Evolutionary conservation across 1,140 invertebrate species (phyloP).

Genomic region (Ceratosolen solmsi): DNA sequence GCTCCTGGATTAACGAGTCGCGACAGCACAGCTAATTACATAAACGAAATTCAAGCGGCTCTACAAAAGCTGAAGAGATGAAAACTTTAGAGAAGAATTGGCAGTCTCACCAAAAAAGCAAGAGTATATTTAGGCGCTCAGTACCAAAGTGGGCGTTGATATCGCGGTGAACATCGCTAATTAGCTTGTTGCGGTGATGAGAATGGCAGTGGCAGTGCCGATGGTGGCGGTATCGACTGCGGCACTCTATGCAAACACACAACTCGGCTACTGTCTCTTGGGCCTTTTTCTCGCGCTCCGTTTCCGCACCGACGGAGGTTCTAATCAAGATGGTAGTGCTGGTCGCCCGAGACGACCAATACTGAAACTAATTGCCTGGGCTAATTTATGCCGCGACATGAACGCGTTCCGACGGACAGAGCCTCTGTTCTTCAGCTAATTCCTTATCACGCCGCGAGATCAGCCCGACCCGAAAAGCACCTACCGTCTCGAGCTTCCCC

Average conservation of each 20-base stretch:
- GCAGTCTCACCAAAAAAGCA: background rate
- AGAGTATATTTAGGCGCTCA: constrained; percentile 59
- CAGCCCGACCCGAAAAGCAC: background rate
- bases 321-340: constrained; percentile 74
- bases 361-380: constrained; percentile 72
- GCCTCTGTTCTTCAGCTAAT: constrained; percentile 32
- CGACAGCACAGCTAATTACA: too few relatives aligned
- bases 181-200: constrained; percentile 64
- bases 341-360: constrained; percentile 70
- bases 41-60: too few relatives aligned
- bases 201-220: background rate
- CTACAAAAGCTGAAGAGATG: too few relatives aligned
- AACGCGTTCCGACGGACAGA: background rate
- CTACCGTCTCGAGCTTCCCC: background rate
- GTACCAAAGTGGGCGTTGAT: constrained; percentile 53
- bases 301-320: constrained; percentile 7
- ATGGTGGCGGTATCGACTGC: constrained; percentile 46
- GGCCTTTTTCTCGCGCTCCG: background rate
- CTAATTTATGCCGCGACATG: constrained; percentile 71
- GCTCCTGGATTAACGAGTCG: too few relatives aligned
- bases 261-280: constrained; percentile 70
- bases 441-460: background rate
- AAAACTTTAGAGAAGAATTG: constrained; percentile 16
- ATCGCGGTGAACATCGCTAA: constrained; percentile 74
- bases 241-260: constrained; percentile 72